Conservation (phyloP, 2,113 vertebrate species). For the Labrus mixtus region DNA sequence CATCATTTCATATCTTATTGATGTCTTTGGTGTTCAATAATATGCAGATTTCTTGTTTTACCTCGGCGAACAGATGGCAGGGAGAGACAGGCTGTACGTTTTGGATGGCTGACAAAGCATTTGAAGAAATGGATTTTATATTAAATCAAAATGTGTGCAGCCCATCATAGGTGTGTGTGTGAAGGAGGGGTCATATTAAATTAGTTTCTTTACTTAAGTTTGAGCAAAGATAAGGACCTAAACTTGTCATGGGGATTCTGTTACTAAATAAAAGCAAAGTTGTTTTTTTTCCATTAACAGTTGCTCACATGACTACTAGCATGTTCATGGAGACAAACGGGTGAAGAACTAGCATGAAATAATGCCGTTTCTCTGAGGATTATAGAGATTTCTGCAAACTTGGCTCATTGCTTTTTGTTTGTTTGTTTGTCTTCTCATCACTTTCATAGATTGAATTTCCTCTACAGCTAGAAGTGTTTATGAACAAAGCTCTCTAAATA, state of each 20-base stretch:
- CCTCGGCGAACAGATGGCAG: conserved; percentile 61
- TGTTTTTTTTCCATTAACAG: not conserved
- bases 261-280: not conserved
- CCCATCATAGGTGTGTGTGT: not conserved
- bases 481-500: no score
- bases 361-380: no score
- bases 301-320: not conserved
- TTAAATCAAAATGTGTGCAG: conserved; percentile 26
- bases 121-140: conserved; percentile 13
- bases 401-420: no score
- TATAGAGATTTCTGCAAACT: no score
- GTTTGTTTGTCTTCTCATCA: no score
- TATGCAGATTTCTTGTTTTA: conserved; percentile 65
- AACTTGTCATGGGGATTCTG: not conserved
- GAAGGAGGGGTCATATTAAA: not conserved
- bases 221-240: not conserved
- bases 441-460: no score
- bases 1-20: conserved; percentile 63
- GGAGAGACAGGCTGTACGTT: conserved; percentile 31
- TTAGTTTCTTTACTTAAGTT: conserved; percentile 1
- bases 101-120: conserved; percentile 35
- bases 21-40: conserved; percentile 66
- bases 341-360: not conserved
- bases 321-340: not conserved
- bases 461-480: no score